Percentiles rank a stretch among this genome's conserved stretches.
Conservation (phyloP, 1,140 invertebrate species). For the Tetramorium parvispinum region DNA sequence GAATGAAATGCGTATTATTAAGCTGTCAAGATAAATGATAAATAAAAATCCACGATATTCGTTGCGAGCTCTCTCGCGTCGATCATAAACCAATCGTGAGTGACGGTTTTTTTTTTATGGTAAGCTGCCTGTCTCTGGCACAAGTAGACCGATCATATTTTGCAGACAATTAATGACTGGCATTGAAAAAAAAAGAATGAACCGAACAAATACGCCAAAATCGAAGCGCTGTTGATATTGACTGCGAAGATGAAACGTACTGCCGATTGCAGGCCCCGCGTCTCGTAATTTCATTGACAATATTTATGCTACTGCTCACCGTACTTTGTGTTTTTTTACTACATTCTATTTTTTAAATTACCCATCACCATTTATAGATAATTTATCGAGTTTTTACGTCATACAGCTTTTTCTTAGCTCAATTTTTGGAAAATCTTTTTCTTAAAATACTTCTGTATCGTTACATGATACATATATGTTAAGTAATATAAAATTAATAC, state of each 20-base stretch:
- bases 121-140: conserved; percentile 52
- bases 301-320: conserved; percentile 10
- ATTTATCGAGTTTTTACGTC: conserved; percentile 6
- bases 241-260: conserved; percentile 52
- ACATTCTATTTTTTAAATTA: neutral
- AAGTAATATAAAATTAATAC: neutral
- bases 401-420: neutral
- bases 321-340: neutral
- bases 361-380: neutral
- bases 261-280: conserved; percentile 32
- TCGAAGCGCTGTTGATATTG: conserved; percentile 16
- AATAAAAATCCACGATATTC: conserved; percentile 59
- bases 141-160: conserved; percentile 57
- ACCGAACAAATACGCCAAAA: conserved; percentile 36
- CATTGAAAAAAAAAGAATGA: conserved; percentile 23
- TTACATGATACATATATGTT: neutral
- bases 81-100: conserved; percentile 55
- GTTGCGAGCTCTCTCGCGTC: conserved; percentile 37
- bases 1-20: conserved; percentile 56
- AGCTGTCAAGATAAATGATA: conserved; percentile 55
- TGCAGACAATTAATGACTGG: conserved; percentile 58
- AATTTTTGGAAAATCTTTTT: neutral
- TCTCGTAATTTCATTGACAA: conserved; percentile 46
- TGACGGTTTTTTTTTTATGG: conserved; percentile 46
- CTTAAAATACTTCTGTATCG: neutral